A percentile compares a stretch with the other conserved stretches of the same genome.
Evolutionary conservation across 2,113 vertebrate genomes (phyloP).

Genomic region (Sinocyclocheilus grahami): DNA sequence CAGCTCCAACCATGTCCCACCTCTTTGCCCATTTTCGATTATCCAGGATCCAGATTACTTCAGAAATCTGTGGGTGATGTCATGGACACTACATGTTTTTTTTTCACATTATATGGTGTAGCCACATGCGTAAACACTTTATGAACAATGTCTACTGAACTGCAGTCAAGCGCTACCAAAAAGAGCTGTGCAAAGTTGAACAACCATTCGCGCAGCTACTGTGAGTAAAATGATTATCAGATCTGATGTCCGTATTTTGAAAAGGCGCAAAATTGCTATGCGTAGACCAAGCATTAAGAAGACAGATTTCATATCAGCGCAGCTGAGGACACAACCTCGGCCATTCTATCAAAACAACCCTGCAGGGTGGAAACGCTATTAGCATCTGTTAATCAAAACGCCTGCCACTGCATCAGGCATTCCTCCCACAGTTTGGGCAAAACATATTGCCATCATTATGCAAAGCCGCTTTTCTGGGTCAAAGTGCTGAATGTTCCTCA

Average conservation of each 20-base stretch:
- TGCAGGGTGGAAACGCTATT: conserved; percentile 40
- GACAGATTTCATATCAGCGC: conserved; percentile 17
- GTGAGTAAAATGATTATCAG: conserved; percentile 16
- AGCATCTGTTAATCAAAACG: conserved; percentile 54
- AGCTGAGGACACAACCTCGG: conserved; percentile 29
- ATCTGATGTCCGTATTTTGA: conserved; percentile 22
- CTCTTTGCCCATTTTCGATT: too few species aligned
- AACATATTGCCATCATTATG: conserved; percentile 51
- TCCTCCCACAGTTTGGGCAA: conserved; percentile 29
- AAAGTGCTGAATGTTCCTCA: conserved; percentile 44
- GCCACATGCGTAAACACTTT: neutral
- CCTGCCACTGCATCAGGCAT: conserved; percentile 32
- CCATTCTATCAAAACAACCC: conserved; percentile 34
- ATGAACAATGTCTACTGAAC: neutral
- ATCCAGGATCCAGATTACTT: too few species aligned
- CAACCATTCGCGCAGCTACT: neutral
- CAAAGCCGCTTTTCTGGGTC: conserved; percentile 35
- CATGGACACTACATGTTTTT: too few species aligned
- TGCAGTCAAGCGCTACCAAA: neutral
- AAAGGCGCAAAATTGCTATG: neutral
- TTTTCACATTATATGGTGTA: too few species aligned
- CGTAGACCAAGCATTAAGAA: neutral
- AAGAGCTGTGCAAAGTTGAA: neutral
- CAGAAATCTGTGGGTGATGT: too few species aligned
- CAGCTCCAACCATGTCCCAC: too few species aligned